Base-by-base conservation (phyloP, 1,140 invertebrate species). In the Calliopsis andreniformis region DNA sequence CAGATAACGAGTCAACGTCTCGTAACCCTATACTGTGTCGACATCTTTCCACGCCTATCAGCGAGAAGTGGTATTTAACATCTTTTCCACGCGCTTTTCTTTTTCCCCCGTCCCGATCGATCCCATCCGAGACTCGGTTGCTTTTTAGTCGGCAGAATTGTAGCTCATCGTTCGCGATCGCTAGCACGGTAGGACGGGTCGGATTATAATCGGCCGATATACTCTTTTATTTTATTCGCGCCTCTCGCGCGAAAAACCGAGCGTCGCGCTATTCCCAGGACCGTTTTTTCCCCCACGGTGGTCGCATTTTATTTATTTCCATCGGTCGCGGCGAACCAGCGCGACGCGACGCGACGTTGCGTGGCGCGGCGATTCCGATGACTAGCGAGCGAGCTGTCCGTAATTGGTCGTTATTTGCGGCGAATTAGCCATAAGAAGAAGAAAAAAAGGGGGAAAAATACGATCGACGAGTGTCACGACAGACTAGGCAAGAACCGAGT, bases 171-270 rank as follows among this genome's bases (percentile, higher is more conserved):
- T 87, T 71, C 62, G 80, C 79, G 76, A 82, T 79, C 84, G 79
- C 77, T 87, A 80, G 70, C 78, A 73, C 84, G 73, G 84, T 86
- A 82, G 87, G 86, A 87, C 87, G 86, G 35, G 72, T 10, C 73
- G 86, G 86, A 88, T 86, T 88, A 88, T 83, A 86, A 85, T 81
- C 80, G 79, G 70, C 85, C 86, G 79, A 87, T 87, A 87, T 87
- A 88, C 79, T 82, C 62, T 87, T 87, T 88, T 87, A 87, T 88
- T 87, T 85, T 85, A 87, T 84, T 85, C 77, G 80, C 80, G 69
- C 72, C 63, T 64, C 39, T 23, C 64, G 43, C 49, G 62, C 63
- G 43, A 69, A 62, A 83, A 78, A 78, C 55, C 59, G 62, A 61
- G 45, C 75, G 69, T 78, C 76, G 55, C 61, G 39, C 78, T 69